Conservation (phyloP, 2,888 invertebrate genomes). For the Cryptus viduatorius region DNA sequence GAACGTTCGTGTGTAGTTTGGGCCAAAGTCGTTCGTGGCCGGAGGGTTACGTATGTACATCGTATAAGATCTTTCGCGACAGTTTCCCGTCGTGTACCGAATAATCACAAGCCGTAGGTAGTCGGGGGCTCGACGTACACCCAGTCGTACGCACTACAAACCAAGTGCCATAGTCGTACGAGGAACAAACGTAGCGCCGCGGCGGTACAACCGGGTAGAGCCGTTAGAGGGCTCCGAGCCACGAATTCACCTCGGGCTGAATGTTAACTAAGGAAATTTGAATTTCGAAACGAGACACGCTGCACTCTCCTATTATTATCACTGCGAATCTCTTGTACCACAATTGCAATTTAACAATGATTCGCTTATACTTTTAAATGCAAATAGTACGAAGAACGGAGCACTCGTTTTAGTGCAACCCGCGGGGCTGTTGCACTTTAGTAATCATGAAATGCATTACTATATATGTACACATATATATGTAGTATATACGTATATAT, state of each 20-base stretch:
- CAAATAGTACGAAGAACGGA: neutral
- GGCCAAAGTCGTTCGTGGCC: conserved; percentile 9
- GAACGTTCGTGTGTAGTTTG: conserved; percentile 2
- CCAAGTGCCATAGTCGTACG: conserved; percentile 31
- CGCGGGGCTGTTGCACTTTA: neutral
- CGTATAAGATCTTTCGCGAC: conserved; percentile 54
- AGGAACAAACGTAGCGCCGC: neutral
- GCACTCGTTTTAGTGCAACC: neutral
- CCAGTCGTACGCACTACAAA: conserved; percentile 40
- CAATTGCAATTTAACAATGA: neutral
- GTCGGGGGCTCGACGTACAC: conserved; percentile 9
- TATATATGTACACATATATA: neutral
- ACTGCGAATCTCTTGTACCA: neutral
- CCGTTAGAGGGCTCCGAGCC: conserved; percentile 2
- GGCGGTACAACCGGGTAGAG: conserved; percentile 20
- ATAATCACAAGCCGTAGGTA: conserved; percentile 37
- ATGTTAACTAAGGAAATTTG: conserved; percentile 64
- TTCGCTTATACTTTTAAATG: conserved; percentile 12
- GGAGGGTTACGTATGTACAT: conserved; percentile 54
- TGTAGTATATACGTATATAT: conserved; percentile 26
- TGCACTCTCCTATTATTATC: neutral
- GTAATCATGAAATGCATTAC: conserved; percentile 24
- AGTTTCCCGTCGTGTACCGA: conserved; percentile 42
- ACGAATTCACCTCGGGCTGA: conserved; percentile 4
- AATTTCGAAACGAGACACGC: conserved; percentile 53